These are phyloP conservation scores for Psophia crepitans DNA, from an alignment of 2,113 vertebrate species.

Conservation along the genomic window DNA sequence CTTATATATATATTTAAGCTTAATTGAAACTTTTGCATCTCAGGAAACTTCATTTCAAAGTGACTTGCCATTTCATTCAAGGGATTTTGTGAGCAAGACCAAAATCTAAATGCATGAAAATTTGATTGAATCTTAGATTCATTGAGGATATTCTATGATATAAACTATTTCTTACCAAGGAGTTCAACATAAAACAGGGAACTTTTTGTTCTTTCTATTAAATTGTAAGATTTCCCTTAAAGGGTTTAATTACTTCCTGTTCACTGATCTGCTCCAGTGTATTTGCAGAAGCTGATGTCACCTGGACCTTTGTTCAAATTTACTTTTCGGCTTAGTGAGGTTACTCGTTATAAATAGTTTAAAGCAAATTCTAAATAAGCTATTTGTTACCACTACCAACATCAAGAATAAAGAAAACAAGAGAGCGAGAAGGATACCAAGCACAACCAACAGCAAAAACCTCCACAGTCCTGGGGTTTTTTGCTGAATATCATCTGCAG, in stretches of 20 bases:
- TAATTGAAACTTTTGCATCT: neutral
- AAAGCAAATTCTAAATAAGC: constrained; percentile 38
- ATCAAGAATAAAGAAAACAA: neutral
- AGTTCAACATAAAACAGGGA: neutral
- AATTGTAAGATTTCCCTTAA: neutral
- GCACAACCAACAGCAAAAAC: neutral
- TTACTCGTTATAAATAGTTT: constrained; percentile 38
- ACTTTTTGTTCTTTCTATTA: neutral
- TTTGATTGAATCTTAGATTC: neutral
- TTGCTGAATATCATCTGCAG: neutral
- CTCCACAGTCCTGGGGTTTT: neutral
- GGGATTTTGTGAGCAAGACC: neutral
- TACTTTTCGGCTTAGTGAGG: constrained; percentile 46
- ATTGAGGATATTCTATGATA: neutral
- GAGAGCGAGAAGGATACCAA: neutral
- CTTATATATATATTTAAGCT: too few species aligned
- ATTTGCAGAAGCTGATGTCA: constrained; percentile 59
- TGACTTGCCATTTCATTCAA: neutral
- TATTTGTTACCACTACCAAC: neutral
- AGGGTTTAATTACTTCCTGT: constrained; percentile 46
- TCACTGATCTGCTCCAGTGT: constrained; percentile 32
- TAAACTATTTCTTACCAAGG: neutral
- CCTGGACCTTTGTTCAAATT: constrained; percentile 40
- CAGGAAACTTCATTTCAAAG: neutral
- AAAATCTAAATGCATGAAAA: neutral